phyloP scores from a whole-genome alignment of 1,140 invertebrate species.

The Rhagoletis zephyria region DNA sequence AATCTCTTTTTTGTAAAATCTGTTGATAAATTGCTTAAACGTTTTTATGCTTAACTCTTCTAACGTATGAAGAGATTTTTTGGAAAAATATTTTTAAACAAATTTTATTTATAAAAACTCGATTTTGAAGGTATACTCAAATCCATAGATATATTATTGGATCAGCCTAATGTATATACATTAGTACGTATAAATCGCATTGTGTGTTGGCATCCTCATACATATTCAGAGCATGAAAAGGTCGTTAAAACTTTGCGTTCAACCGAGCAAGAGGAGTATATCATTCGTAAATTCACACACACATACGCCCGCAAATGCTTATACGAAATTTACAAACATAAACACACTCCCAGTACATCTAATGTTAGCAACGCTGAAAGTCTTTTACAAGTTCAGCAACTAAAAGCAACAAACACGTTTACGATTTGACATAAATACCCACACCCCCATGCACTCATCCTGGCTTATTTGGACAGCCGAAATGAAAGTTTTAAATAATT shows the following conservation, averaged over 20 bases:
- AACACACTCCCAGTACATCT: not conserved
- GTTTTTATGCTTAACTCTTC: no score
- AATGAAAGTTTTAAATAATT: constrained; percentile 44
- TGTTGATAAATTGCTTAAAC: no score
- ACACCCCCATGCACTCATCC: not conserved
- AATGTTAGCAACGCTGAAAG: not conserved
- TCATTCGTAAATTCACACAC: not conserved
- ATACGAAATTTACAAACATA: no score
- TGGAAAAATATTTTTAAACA: no score
- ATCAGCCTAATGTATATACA: not conserved
- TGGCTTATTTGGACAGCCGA: not conserved
- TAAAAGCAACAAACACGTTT: not conserved
- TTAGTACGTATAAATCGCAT: not conserved
- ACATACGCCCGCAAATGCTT: not conserved
- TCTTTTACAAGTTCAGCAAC: not conserved
- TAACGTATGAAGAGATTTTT: no score
- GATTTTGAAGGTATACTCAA: no score
- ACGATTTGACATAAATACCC: not conserved
- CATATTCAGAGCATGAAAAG: constrained; percentile 40
- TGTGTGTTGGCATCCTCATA: not conserved
- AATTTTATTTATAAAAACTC: no score
- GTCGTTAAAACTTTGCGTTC: constrained; percentile 26
- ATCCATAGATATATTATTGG: no score
- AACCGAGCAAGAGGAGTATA: not conserved
- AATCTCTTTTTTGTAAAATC: no score